Evolutionary conservation across 2,797 vertebrate species (phyloP), one percentile per base, ranked within the genome.

Genomic region (Myotis myotis): DNA sequence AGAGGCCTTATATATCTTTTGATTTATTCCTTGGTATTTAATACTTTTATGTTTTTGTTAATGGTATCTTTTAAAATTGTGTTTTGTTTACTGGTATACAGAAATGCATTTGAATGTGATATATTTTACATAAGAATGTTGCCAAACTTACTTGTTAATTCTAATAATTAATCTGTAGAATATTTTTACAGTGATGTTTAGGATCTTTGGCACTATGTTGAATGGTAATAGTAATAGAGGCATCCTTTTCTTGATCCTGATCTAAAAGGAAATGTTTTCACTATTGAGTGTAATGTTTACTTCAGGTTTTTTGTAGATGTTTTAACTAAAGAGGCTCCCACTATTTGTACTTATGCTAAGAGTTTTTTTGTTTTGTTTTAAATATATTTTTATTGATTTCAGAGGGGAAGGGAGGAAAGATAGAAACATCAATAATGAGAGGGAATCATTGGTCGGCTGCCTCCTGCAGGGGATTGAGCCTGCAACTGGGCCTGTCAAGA

Each of bases 11-110:
- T 22, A 47, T 15, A 38, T 85, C 74, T 79, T 91, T 62, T 57
- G 13, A 82, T 81, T 78, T 90, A 62, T 47, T 70, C 6, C 38
- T 84, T 80, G 86, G 16, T 84, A 75, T 84, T 68, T 80, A 60
- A 80, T 88, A 28, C 33, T 91, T 75, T 36, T 71, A 68, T 81
- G 19, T 44, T 84, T 88, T 92, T 83, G 25, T 62, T 87, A 68
- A 62, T 89, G 8, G 23, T 90, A 68, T 80, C 44, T 80, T 84
- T 76, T 47, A 36, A 71, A 87, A 78, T 85, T 93, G 30, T 57
- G n/a, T 93, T 82, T 78, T 87, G 22, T 90, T 90, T 91, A 51
- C 41, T 95, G 23, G 28, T 33, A 22, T 90, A 86, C 12, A 84
- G 49, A 94, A 87, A 78, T 71, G 6, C 25, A 49, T 23, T 60